Base-by-base conservation (phyloP, 2,797 vertebrate species). In the Enteromius mattozi region DNA sequence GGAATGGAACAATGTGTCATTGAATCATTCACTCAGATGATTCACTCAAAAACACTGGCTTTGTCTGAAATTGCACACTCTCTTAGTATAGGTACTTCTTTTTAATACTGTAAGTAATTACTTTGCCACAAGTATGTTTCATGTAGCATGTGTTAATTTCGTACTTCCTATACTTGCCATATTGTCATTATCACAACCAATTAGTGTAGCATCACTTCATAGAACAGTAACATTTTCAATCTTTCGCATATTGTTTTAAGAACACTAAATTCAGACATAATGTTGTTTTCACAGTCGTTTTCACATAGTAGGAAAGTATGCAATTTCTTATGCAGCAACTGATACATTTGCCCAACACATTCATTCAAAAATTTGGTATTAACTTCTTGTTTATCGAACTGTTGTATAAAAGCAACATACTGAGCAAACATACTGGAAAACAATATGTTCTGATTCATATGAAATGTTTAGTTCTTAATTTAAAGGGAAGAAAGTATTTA, bases 401-500 rank as follows among this genome's bases (percentile, higher is more conserved):
- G 13, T 40, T n/a, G 37, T 10, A 45, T 21, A 65, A 78, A 78
- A 61, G 9, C 16, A 81, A 33, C 51, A 87, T 56, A 71, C 56
- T 61, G 54, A 77, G 74, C 49, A 51, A 70, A 78, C 37, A 51
- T 40, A 72, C 71, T 71, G 19, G 19, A 51, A 80, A 86, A 87
- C 81, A 84, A 69, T n/a, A 59, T n/a, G 40, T 75, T 82, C 78
- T 75, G 42, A 74, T 79, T 56, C 69, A 61, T 80, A 77, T 49
- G 19, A 85, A 69, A 72, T 75, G 74, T 84, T 86, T 76, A 82
- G 83, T 86, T 63, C 80, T 82, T n/a, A 78, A 85, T 83, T 86
- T 88, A 88, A 90, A 88, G 89, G 85, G 85, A 81, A 88, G 81
- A 70, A 85, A 84, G 86, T 85, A 85, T 90, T 88, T 84, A 87